phyloP scores from a whole-genome alignment of 2,888 invertebrate species.

The Lepidocyrtoides sp. region DNA sequence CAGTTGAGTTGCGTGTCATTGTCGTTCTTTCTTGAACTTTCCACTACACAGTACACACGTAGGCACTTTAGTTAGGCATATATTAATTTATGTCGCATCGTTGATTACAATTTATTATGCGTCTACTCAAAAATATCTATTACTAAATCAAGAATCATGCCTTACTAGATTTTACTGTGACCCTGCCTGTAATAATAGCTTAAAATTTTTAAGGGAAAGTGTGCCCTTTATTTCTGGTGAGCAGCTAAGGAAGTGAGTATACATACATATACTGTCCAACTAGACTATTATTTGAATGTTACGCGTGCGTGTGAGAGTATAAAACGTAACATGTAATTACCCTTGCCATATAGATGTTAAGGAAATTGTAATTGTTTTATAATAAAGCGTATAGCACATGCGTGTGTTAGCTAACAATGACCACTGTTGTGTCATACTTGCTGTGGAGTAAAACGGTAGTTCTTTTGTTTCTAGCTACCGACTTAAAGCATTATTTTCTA shows the following conservation, averaged over 20 bases:
- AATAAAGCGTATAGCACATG: conserved; percentile 33
- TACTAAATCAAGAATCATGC: background rate
- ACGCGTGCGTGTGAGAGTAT: background rate
- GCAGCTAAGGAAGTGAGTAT: background rate
- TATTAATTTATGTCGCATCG: conserved; percentile 32
- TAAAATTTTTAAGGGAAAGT: conserved; percentile 62
- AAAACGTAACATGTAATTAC: conserved; percentile 33
- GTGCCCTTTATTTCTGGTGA: conserved; percentile 15
- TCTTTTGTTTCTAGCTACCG: background rate
- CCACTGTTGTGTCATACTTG: conserved; percentile 39
- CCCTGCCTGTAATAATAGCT: background rate
- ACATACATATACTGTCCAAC: background rate
- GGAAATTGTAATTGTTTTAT: conserved; percentile 60
- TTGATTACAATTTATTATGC: conserved; percentile 3
- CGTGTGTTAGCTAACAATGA: conserved; percentile 58
- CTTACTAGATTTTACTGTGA: too few relatives aligned
- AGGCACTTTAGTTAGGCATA: background rate
- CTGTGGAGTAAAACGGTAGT: conserved; percentile 20
- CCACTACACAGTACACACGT: background rate
- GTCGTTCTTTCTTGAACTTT: background rate
- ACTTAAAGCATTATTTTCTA: background rate
- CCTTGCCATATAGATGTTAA: conserved; percentile 44
- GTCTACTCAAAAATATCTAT: conserved; percentile 19
- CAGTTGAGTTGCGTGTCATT: background rate
- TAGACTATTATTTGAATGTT: background rate